These are phyloP conservation scores for Aeoliscus strigatus DNA, from an alignment of 2,797 vertebrate species.

Conservation along the genomic window DNA sequence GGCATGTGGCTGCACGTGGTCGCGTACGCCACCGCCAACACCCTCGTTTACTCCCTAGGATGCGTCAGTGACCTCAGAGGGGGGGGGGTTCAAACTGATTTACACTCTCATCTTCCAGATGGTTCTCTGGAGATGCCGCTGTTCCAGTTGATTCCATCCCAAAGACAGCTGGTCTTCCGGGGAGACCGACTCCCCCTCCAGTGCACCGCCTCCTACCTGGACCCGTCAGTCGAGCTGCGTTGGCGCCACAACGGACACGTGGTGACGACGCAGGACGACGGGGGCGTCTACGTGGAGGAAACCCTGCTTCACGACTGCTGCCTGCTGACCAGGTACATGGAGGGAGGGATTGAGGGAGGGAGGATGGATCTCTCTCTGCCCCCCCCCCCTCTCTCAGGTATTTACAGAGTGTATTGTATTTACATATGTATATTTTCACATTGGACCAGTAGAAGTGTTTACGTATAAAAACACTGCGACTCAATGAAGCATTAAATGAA, in stretches of 20 bases:
- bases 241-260: conserved; percentile 79
- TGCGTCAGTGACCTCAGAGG: conserved; percentile 14
- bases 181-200: conserved; percentile 88
- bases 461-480: too few relatives aligned
- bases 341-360: background rate
- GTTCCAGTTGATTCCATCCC: conserved; percentile 90
- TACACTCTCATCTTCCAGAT: conserved; percentile 60
- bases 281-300: conserved; percentile 82
- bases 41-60: conserved; percentile 5
- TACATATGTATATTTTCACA: too few relatives aligned
- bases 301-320: conserved; percentile 90
- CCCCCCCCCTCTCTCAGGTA: too few relatives aligned
- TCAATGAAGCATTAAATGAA: too few relatives aligned
- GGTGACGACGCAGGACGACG: conserved; percentile 76
- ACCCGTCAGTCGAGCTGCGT: conserved; percentile 72
- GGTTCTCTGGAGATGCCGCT: conserved; percentile 84
- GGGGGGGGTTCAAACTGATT: conserved; percentile 19
- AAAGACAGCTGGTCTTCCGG: conserved; percentile 85
- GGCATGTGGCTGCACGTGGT: too few relatives aligned
- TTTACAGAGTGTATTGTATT: too few relatives aligned
- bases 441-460: too few relatives aligned
- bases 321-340: conserved; percentile 82
- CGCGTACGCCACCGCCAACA: too few relatives aligned
- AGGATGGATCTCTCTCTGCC: too few relatives aligned
- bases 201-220: conserved; percentile 83